Conservation (phyloP, 2,888 invertebrate genomes). For the Platypus cylindrus region DNA sequence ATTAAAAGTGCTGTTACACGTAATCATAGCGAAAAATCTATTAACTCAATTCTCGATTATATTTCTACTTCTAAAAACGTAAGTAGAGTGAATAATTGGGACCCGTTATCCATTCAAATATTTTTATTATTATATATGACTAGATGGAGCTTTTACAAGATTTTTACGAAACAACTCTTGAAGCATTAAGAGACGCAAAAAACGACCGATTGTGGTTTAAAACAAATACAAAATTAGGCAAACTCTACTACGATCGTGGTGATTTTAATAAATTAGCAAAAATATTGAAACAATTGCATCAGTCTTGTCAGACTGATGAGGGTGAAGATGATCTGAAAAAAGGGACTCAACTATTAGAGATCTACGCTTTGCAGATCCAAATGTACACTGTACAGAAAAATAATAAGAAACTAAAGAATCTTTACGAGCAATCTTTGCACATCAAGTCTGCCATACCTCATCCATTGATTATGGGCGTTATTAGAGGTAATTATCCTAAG, state of each 20-base stretch:
- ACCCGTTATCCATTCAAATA: background rate
- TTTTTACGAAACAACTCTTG: slow-evolving; percentile 94
- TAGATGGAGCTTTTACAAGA: slow-evolving; percentile 96
- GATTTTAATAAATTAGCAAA: slow-evolving; percentile 91
- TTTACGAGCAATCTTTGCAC: slow-evolving; percentile 96
- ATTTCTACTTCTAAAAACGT: slow-evolving; percentile 99
- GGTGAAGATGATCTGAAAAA: slow-evolving; percentile 96
- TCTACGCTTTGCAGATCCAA: slow-evolving; percentile 97
- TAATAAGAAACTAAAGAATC: slow-evolving; percentile 90
- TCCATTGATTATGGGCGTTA: slow-evolving; percentile 98
- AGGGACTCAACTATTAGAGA: slow-evolving; percentile 94
- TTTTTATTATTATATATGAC: slow-evolving; percentile 20
- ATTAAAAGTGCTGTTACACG: slow-evolving; percentile 98
- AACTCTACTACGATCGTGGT: slow-evolving; percentile 91
- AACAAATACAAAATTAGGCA: slow-evolving; percentile 97
- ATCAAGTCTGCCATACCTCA: slow-evolving; percentile 99
- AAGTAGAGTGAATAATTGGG: too few relatives aligned
- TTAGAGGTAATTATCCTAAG: slow-evolving; percentile 54
- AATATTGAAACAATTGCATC: slow-evolving; percentile 93
- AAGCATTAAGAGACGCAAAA: slow-evolving; percentile 92
- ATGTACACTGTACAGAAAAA: slow-evolving; percentile 99
- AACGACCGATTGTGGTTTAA: slow-evolving; percentile 99
- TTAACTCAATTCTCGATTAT: slow-evolving; percentile 97
- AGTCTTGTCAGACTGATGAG: slow-evolving; percentile 96
- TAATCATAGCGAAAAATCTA: slow-evolving; percentile 99